Conservation (phyloP, 2,113 vertebrate species). For the Gobiocypris rarus region DNA sequence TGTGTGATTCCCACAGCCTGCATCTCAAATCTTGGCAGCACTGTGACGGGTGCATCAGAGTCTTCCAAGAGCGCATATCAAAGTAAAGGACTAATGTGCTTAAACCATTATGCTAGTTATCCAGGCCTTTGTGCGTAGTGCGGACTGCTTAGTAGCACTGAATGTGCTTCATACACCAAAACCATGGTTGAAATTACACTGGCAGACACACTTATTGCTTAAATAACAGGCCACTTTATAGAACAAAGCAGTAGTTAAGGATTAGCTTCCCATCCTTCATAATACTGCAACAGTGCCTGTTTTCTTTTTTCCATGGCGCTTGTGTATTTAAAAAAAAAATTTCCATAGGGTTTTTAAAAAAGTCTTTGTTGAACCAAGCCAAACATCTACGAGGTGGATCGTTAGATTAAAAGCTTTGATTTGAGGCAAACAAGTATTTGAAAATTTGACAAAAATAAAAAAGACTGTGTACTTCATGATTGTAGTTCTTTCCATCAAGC, state of each 20-base stretch:
- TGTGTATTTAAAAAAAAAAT: too few relatives aligned
- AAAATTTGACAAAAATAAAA: too few relatives aligned
- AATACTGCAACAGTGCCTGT: too few relatives aligned
- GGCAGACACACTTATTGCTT: not conserved
- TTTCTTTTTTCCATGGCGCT: too few relatives aligned
- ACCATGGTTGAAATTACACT: not conserved
- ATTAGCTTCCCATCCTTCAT: slow-evolving; percentile 1
- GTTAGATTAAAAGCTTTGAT: too few relatives aligned
- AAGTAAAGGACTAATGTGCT: slow-evolving; percentile 24
- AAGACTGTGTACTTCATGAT: too few relatives aligned
- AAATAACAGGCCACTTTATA: not conserved
- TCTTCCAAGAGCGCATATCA: not conserved
- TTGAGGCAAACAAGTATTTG: too few relatives aligned
- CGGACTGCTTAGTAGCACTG: not conserved
- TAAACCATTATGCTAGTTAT: not conserved
- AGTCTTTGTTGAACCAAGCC: too few relatives aligned
- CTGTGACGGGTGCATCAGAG: not conserved
- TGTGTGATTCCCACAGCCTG: slow-evolving; percentile 11
- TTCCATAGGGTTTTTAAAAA: too few relatives aligned
- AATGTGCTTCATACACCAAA: not conserved
- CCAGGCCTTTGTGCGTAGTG: not conserved
- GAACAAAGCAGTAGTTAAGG: not conserved
- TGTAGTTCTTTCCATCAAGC: too few relatives aligned
- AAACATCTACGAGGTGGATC: too few relatives aligned
- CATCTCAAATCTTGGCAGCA: slow-evolving; percentile 23